A percentile compares a stretch with the other conserved stretches of the same genome.
phyloP scores from a whole-genome alignment of 2,113 vertebrate genomes.

The Eidolon helvum region DNA sequence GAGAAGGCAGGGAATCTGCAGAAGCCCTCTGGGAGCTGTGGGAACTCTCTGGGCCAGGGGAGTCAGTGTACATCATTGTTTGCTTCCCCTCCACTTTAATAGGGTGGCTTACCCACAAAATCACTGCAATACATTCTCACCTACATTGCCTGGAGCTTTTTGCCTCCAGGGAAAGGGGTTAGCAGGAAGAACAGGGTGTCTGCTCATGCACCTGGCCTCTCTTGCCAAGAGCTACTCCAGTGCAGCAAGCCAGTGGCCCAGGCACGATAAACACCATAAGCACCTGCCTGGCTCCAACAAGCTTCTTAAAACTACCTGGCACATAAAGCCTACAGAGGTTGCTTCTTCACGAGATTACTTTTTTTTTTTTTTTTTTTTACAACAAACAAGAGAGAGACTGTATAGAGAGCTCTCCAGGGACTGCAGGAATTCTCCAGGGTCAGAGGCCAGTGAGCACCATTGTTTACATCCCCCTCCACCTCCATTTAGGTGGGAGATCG shows the following conservation, averaged over 20 bases:
- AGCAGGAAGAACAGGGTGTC: neutral
- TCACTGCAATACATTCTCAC: neutral
- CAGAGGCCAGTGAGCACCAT: neutral
- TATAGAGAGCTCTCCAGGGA: too few species aligned
- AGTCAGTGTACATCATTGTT: neutral
- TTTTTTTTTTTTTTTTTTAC: neutral
- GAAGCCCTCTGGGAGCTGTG: neutral
- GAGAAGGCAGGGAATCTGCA: neutral
- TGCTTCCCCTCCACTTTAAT: neutral
- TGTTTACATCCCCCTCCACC: neutral
- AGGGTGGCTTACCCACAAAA: neutral
- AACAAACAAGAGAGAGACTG: neutral
- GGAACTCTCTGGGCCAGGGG: neutral
- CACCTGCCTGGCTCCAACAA: neutral
- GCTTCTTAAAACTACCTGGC: neutral
- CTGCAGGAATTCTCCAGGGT: too few species aligned
- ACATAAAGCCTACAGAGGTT: neutral
- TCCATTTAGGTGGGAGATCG: neutral
- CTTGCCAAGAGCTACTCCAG: neutral
- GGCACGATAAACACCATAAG: neutral
- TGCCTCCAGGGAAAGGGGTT: neutral
- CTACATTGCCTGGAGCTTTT: neutral
- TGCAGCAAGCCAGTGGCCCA: neutral
- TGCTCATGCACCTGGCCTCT: neutral
- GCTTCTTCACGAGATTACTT: neutral